Evolutionary conservation across 2,797 vertebrate species (phyloP).

Genomic region (Argyrosomus regius): DNA sequence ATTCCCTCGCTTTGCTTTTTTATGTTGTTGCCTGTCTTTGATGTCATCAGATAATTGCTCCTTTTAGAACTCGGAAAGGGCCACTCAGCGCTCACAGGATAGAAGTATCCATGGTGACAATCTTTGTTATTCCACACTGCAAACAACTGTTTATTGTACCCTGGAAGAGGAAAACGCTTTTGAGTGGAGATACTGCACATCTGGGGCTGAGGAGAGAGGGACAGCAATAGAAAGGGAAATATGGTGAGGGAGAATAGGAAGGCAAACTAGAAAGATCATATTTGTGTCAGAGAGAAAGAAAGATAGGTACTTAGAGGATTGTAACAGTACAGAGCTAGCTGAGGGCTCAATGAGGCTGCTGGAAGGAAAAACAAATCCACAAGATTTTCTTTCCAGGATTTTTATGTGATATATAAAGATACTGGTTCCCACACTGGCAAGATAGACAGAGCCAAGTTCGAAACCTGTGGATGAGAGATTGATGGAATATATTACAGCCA

Average conservation of each 20-base stretch:
- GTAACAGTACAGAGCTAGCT: constrained; percentile 17
- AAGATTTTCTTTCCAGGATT: constrained; percentile 31
- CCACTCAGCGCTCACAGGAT: constrained; percentile 70
- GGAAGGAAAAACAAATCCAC: constrained; percentile 32
- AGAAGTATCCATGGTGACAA: constrained; percentile 81
- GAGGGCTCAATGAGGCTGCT: constrained; percentile 2
- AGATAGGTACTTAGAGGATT: constrained; percentile 32
- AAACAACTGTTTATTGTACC: constrained; percentile 78
- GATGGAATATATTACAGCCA: background rate
- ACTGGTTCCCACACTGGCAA: constrained; percentile 8
- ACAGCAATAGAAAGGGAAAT: constrained; percentile 34
- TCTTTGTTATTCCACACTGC: constrained; percentile 77
- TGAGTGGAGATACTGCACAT: constrained; percentile 66
- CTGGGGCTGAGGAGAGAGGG: constrained; percentile 58
- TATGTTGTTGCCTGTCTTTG: constrained; percentile 80
- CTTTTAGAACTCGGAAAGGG: constrained; percentile 82
- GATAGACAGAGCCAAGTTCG: constrained; percentile 4
- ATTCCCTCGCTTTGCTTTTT: constrained; percentile 74
- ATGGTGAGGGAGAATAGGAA: constrained; percentile 13
- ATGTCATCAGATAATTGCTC: constrained; percentile 88
- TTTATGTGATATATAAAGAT: constrained; percentile 23
- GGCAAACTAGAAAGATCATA: constrained; percentile 33
- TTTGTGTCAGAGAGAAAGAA: constrained; percentile 28
- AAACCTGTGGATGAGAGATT: constrained; percentile 8
- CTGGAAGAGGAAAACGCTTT: constrained; percentile 60